Evolutionary conservation across 2,888 invertebrate genomes (phyloP), one percentile per base, ranked within the genome.

Genomic region (Xylota segnis): DNA sequence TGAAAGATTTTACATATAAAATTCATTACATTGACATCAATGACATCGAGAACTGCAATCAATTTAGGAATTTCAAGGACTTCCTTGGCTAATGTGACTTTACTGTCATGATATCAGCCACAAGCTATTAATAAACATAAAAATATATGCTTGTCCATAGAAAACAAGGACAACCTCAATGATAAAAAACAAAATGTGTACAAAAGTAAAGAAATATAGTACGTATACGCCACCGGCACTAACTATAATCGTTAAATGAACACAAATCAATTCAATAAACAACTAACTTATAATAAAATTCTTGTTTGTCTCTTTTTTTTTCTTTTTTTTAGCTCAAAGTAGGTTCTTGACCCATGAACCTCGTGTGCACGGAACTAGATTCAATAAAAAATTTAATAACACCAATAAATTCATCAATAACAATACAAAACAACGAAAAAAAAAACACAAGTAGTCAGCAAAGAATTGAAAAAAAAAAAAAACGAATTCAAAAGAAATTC

Each of bases 191-290:
- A 29, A 52, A 27, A 43, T 34, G 6, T 34, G 23, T 6, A 27
- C 6, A 54, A 37, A 37, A 34, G 2, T 5, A n/a, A 27, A n/a
- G 1, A 61, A 61, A 61, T 45, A 61, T 61, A 43, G 43, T 61
- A 61, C 61, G 40, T 45, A 61, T 61, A 43, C 61, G 61, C 43
- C 61, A 27, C 61, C 27, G 43, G 14, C 14, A 9, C 32, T 7
- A 2, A 10, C 37, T 3, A 5, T 10, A 7, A 7, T 0, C 4
- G 32, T 18, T 40, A 12, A 40, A 37, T 0, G 12, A 14, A 58
- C 34, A 58, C 12, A 9, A 40, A 6, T 12, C 4, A 40, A 6
- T 12, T 18, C 10, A 27, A 14, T 43, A 3, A 43, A 4, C 6
- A 0, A 43, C 14, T 6, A 43, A 43, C n/a, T n/a, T n/a, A 40